These are phyloP conservation scores for Anastatus disparis DNA, from an alignment of 1,140 invertebrate genomes.

Conservation along the genomic window DNA sequence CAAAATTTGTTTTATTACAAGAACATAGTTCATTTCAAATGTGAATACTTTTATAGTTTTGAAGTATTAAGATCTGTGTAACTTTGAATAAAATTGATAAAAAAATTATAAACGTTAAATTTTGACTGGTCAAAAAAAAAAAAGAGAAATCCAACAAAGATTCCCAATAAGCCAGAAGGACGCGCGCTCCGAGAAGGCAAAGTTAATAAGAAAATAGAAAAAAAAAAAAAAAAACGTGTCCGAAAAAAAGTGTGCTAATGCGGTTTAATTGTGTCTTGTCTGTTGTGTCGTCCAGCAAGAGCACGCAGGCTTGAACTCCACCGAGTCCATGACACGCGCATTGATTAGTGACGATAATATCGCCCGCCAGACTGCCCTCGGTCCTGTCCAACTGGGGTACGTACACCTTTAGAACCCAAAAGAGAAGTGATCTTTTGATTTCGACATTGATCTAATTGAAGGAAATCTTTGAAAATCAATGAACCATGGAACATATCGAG, in stretches of 20 bases:
- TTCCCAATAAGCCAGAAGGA: too few species aligned
- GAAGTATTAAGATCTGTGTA: background rate
- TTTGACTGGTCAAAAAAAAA: slow-evolving; percentile 42
- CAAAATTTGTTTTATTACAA: too few species aligned
- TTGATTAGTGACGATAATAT: slow-evolving; percentile 90
- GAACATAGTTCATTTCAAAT: background rate
- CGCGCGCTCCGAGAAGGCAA: too few species aligned
- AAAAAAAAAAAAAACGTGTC: too few species aligned
- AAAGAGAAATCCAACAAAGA: background rate
- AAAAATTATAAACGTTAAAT: slow-evolving; percentile 1
- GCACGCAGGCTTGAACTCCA: slow-evolving; percentile 85
- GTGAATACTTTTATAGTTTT: background rate
- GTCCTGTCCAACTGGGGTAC: slow-evolving; percentile 91
- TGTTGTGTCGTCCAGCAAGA: slow-evolving; percentile 83
- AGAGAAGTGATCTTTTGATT: too few species aligned
- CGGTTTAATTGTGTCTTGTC: slow-evolving; percentile 71
- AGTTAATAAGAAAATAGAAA: too few species aligned
- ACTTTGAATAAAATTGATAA: background rate
- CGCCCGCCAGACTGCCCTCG: slow-evolving; percentile 79
- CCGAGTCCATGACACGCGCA: slow-evolving; percentile 91
- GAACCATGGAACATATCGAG: too few species aligned
- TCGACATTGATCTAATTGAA: too few species aligned
- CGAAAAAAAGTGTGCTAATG: slow-evolving; percentile 70
- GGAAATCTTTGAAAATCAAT: too few species aligned
- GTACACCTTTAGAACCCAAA: slow-evolving; percentile 65